Base-by-base conservation (phyloP, 2,113 vertebrate genomes). In the Glaucomys volans region DNA sequence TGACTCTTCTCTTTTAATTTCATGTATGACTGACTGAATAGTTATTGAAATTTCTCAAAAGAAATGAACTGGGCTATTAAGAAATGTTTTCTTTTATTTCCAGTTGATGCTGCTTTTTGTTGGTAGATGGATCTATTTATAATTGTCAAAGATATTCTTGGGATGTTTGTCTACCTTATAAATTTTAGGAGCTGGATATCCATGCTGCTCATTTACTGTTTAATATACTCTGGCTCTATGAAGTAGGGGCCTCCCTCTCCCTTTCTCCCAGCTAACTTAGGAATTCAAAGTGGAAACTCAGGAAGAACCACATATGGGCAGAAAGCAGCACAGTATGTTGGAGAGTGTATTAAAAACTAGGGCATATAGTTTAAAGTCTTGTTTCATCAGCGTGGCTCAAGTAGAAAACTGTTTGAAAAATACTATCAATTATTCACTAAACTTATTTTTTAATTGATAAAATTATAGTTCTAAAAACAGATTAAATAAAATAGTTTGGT, bases 21-120 rank as follows among this genome's bases (percentile, higher is more conserved):
- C 13, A 26, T 91, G 12, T 57, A 5, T 37, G 24, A 12, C 32
- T 96, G 26, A 50, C 14, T 52, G 64, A 92, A 20, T 4, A 80
- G 7, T 93, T 85, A 87, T 42, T 89, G 57, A 75, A 90, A 96
- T 44, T 82, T 59, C 20, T 67, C 17, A 66, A 85, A 95, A 89
- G 0, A 88, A 77, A 85, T 28, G 0, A 87, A 75, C 30, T 86
- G 4, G 54, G 9, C 28, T 74, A 66, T 1, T 26, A 83, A 20
- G 5, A 2, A 59, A 71, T 83, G 7, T n/a, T 76, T 88, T 37
- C 12, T 62, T 89, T 76, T 24, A 32, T 64, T 95, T 87, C 14
- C 12, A 47, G 5, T 75, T 44, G 0, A 64, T 67, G 14, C 7
- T 28, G 2, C 17, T 80, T 12, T 67, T 90, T 69, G 4, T 44